phyloP scores from a whole-genome alignment of 1,140 invertebrate genomes.

The Drosophila virilis region DNA sequence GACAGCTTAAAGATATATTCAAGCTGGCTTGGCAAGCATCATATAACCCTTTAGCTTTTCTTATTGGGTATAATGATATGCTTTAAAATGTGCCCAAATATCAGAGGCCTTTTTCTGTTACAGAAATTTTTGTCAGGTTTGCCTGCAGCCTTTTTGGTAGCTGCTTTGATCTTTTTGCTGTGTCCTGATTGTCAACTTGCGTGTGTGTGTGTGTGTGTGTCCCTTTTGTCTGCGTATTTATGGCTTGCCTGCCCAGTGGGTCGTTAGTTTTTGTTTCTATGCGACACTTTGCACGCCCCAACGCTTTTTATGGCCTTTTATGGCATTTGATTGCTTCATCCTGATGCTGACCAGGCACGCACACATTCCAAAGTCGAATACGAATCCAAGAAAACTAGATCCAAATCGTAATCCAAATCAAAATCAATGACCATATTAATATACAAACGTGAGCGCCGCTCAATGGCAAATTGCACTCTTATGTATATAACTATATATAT shows the following conservation, averaged over 20 bases:
- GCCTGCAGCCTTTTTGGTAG: slow-evolving; percentile 57
- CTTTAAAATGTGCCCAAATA: slow-evolving; percentile 15
- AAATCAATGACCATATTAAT: slow-evolving; percentile 72
- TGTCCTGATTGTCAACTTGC: slow-evolving; percentile 44
- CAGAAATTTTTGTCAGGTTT: slow-evolving; percentile 23
- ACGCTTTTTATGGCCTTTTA: slow-evolving; percentile 63
- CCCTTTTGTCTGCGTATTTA: slow-evolving; percentile 40
- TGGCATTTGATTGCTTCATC: slow-evolving; percentile 49
- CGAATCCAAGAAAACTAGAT: neutral
- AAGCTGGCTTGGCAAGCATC: too few relatives aligned
- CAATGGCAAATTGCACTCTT: slow-evolving; percentile 45
- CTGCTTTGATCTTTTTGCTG: slow-evolving; percentile 63
- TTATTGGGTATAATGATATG: slow-evolving; percentile 15
- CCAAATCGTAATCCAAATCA: slow-evolving; percentile 45
- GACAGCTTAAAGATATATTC: neutral
- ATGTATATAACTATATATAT: slow-evolving; percentile 13
- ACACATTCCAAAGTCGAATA: slow-evolving; percentile 12
- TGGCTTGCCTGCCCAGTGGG: slow-evolving; percentile 7
- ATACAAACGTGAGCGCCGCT: slow-evolving; percentile 45
- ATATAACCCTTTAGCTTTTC: neutral
- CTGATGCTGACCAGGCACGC: slow-evolving; percentile 18
- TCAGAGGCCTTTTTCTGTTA: slow-evolving; percentile 24
- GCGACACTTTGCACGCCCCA: slow-evolving; percentile 64
- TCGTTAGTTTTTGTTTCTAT: slow-evolving; percentile 46
- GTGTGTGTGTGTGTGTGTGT: slow-evolving; percentile 37